Base-by-base conservation (phyloP, 2,888 invertebrate species). In the Lithosia quadra region DNA sequence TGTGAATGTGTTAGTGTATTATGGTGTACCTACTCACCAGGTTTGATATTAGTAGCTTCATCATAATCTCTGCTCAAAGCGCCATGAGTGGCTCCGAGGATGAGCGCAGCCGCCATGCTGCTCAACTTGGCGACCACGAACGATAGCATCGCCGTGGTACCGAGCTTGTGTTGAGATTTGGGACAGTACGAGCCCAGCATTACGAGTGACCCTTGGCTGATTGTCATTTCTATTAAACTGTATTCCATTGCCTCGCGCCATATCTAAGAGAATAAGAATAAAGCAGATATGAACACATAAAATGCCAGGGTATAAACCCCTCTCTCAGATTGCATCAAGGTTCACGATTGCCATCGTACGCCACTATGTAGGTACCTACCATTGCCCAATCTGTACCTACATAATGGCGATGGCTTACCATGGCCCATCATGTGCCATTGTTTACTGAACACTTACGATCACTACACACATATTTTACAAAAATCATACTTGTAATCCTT, bases 211-310 rank as follows among this genome's bases (percentile, higher is more conserved):
- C 95, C 95, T 74, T 93, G 92, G 1, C 88, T 87, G 0, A 93
- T 82, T 0, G 90, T 83, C 89, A 94, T 90, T 78, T 95, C 88
- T 15, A 95, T 67, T 0, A 95, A 81, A 0, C 92, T 81, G 72
- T 91, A 94, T 75, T 95, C 94, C 28, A 92, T 78, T 1, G 95
- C 95, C 58, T 92, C 89, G 0, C 91, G 90, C 95, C 95, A 95
- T 56, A 95, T 88, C 94, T 95, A 53, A 22, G 11, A 64, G 21
- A 9, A 67, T 18, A 24, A 15, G 39, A 4, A 39, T 49, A 49
- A 49, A 8, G 18, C 18, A 28, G 28, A 28, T 28, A 28, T 28
- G 5, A 5, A 5, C 5, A 28, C 28, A 2, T 28, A 28, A 28
- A 28, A n/a, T n/a, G n/a, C n/a, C n/a, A n/a, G n/a, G n/a, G n/a